phyloP scores from a whole-genome alignment of 2,797 vertebrate genomes.

The Acomys russatus region DNA sequence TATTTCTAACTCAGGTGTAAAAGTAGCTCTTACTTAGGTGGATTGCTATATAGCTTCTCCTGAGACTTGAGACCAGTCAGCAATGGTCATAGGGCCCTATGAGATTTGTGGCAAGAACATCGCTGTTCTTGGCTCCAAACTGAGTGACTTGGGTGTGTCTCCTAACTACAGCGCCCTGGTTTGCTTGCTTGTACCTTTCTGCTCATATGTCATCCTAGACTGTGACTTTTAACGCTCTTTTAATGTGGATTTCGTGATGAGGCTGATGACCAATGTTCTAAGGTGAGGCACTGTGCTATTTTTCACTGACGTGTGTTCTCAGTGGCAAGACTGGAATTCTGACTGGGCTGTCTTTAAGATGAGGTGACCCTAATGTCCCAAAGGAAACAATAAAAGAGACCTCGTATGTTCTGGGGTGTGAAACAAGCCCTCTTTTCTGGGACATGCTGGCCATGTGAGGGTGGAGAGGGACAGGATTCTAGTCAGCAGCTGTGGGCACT shows the following conservation, averaged over 20 bases:
- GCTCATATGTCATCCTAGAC: background rate
- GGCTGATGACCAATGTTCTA: background rate
- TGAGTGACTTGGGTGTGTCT: background rate
- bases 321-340: background rate
- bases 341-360: background rate
- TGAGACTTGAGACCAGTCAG: background rate
- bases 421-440: background rate
- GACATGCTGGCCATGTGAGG: rapidly evolving
- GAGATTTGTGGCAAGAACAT: background rate
- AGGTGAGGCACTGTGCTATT: rapidly evolving
- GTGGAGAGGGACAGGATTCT: rapidly evolving
- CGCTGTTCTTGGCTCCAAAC: too few species aligned
- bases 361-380: background rate
- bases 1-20: background rate
- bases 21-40: background rate
- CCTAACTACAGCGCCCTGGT: background rate
- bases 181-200: background rate
- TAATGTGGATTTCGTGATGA: background rate
- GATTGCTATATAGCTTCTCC: background rate
- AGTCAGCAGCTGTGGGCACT: rapidly evolving
- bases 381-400: background rate
- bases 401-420: background rate
- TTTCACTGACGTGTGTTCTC: background rate
- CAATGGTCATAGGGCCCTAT: background rate
- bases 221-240: background rate